These are phyloP conservation scores for Aramus guarauna DNA, from an alignment of 2,113 vertebrate genomes.

Conservation along the genomic window DNA sequence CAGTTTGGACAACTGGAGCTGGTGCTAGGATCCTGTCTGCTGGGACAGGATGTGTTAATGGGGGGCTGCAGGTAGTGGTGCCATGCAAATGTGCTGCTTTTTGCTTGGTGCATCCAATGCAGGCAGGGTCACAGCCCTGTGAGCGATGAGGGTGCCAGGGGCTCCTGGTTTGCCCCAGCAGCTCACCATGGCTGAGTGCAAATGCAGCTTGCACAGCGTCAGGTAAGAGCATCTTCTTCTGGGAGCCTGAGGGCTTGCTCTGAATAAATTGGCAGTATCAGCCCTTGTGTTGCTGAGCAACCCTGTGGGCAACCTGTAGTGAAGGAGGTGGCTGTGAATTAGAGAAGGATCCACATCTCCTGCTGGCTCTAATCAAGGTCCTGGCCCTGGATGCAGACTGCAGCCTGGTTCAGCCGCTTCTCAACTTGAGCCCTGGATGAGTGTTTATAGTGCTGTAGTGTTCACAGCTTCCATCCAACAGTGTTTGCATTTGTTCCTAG, in stretches of 20 bases:
- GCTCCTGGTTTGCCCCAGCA: neutral
- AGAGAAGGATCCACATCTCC: neutral
- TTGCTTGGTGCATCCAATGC: neutral
- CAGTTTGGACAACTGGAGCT: neutral
- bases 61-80: neutral
- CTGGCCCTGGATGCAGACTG: neutral
- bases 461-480: neutral
- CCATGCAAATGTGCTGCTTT: neutral
- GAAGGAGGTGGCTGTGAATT: neutral
- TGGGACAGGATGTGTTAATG: neutral
- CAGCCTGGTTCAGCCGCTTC: neutral
- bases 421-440: neutral
- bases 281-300: conserved; percentile 2
- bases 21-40: neutral
- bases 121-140: neutral
- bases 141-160: rapidly evolving
- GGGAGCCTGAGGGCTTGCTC: neutral
- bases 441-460: neutral
- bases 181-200: neutral
- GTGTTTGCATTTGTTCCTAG: neutral
- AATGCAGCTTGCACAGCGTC: neutral
- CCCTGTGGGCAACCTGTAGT: neutral
- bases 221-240: neutral
- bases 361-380: neutral
- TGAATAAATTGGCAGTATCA: neutral